Evolutionary conservation across 2,113 vertebrate genomes (phyloP).

Genomic region (Dermatemys mawii): DNA sequence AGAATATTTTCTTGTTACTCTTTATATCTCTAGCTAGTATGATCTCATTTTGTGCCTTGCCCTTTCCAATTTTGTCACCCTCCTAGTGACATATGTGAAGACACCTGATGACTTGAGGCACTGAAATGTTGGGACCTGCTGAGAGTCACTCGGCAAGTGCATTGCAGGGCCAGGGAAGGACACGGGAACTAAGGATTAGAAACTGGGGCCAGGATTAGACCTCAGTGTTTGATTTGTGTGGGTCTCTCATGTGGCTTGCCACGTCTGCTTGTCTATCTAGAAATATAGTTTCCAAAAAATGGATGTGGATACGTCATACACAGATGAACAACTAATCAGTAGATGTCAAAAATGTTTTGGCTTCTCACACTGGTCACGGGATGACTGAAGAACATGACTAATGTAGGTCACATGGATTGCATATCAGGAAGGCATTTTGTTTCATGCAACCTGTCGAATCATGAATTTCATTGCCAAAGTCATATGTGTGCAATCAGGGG

Average conservation of each 20-base stretch:
- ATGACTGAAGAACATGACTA: background rate
- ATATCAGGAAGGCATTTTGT: accelerated
- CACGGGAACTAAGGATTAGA: background rate
- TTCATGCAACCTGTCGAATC: background rate
- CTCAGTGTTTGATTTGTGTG: background rate
- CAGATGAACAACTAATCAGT: background rate
- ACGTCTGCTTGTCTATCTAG: background rate
- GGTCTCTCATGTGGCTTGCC: background rate
- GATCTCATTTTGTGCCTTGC: too few relatives aligned
- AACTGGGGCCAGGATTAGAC: background rate
- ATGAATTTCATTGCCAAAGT: background rate
- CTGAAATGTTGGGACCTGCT: background rate
- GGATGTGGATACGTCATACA: background rate
- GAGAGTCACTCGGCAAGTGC: accelerated
- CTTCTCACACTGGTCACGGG: background rate
- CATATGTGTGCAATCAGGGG: background rate
- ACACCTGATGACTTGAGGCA: background rate
- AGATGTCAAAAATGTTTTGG: background rate
- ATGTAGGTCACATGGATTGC: background rate
- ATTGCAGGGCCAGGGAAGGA: background rate
- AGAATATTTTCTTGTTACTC: too few relatives aligned
- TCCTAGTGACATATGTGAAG: too few relatives aligned
- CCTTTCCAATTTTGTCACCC: too few relatives aligned
- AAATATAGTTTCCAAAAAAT: background rate
- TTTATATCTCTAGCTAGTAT: too few relatives aligned